Percentiles rank a stretch among this genome's conserved stretches.
These are phyloP conservation scores for Gastrophryne carolinensis DNA, from an alignment of 2,797 vertebrate genomes.

Conservation along the genomic window DNA sequence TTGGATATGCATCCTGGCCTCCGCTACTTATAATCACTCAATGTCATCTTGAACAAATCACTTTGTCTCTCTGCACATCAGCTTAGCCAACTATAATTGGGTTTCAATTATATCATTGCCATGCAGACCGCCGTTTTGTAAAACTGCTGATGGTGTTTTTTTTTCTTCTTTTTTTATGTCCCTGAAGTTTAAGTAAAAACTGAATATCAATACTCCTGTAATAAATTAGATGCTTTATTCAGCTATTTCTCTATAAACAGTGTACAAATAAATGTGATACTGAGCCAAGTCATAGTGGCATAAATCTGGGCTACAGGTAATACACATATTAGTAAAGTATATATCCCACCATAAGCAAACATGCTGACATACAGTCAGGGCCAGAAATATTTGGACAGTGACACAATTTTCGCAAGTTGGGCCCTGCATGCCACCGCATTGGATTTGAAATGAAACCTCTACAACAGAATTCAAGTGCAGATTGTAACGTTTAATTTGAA, in stretches of 20 bases:
- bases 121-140: conserved; percentile 45
- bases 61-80: conserved; percentile 52
- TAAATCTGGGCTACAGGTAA: background rate
- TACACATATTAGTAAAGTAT: too few species aligned
- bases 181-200: conserved; percentile 29
- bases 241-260: background rate
- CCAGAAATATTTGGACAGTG: too few species aligned
- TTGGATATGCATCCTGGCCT: conserved; percentile 48
- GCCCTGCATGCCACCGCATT: too few species aligned
- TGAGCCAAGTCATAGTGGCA: background rate
- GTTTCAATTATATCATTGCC: conserved; percentile 52
- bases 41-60: conserved; percentile 54
- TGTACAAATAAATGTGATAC: background rate
- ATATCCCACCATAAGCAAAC: too few species aligned
- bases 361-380: too few species aligned
- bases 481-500: too few species aligned
- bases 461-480: too few species aligned
- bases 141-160: conserved; percentile 46
- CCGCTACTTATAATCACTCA: conserved; percentile 52
- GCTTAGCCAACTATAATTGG: conserved; percentile 53
- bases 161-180: conserved; percentile 24
- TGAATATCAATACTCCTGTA: conserved; percentile 25
- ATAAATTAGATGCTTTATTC: background rate
- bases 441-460: too few species aligned
- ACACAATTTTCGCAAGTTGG: too few species aligned